Evolutionary conservation across 2,797 vertebrate genomes (phyloP).

Genomic region (Poeciliopsis turneri): DNA sequence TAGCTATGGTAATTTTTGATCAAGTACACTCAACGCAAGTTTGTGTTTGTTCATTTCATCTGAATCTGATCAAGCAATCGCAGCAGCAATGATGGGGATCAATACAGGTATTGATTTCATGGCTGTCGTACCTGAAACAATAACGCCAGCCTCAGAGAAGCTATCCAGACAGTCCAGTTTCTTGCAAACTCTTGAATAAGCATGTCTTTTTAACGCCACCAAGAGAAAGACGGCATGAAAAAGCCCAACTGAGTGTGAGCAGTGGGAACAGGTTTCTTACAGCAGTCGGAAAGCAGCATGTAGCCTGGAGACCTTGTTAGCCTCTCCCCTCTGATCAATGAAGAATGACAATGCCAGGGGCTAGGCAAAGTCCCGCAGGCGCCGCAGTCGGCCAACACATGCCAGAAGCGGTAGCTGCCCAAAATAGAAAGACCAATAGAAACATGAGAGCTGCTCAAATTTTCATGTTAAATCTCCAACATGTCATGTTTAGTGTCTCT

Average conservation of each 20-base stretch:
- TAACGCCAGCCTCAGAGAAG: neutral
- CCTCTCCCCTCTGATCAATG: conserved; percentile 76
- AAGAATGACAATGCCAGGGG: conserved; percentile 70
- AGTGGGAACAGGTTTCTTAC: conserved; percentile 50
- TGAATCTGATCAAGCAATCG: neutral
- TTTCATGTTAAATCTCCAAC: conserved; percentile 56
- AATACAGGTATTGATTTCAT: neutral
- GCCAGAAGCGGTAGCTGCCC: conserved; percentile 54
- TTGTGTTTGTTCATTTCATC: neutral
- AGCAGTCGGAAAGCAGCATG: conserved; percentile 58
- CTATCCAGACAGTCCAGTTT: conserved; percentile 3
- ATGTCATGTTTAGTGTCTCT: conserved; percentile 54
- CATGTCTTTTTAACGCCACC: conserved; percentile 15
- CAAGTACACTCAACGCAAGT: too few species aligned
- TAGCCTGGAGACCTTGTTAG: conserved; percentile 75
- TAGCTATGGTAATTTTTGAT: neutral
- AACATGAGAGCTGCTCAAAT: conserved; percentile 38
- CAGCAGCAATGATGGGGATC: neutral
- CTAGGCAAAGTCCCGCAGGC: conserved; percentile 59
- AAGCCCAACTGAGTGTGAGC: conserved; percentile 37
- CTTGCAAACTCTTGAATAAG: conserved; percentile 22
- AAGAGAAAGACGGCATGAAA: conserved; percentile 11
- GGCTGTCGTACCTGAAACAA: neutral
- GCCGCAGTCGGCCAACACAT: conserved; percentile 41
- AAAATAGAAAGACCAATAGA: conserved; percentile 49